These are phyloP conservation scores for Eclectus roratus DNA, from an alignment of 2,113 vertebrate species.

Conservation along the genomic window DNA sequence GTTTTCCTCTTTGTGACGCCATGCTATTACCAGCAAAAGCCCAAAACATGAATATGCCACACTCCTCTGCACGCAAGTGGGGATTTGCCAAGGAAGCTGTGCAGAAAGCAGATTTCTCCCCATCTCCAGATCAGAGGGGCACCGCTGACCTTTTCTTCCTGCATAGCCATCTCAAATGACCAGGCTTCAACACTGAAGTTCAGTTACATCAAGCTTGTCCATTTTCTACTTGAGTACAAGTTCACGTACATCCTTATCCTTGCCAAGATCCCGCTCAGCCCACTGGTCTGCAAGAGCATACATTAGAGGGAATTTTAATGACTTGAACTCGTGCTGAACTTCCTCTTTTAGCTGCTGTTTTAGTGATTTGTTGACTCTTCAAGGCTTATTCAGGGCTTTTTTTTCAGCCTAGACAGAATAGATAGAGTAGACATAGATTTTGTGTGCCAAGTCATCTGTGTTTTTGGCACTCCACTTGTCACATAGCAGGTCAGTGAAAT, in stretches of 20 bases:
- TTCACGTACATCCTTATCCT: slow-evolving; percentile 7
- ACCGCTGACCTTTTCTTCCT: slow-evolving; percentile 17
- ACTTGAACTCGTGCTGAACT: slow-evolving; percentile 57
- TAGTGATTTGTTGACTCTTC: slow-evolving; percentile 67
- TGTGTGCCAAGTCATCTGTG: slow-evolving; percentile 41
- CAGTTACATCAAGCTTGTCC: slow-evolving; percentile 35
- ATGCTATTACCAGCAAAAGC: not conserved
- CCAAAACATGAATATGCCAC: not conserved
- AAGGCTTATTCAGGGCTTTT: slow-evolving; percentile 42
- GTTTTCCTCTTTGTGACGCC: not conserved
- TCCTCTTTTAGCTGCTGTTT: slow-evolving; percentile 53
- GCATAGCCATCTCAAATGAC: not conserved
- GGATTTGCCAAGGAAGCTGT: not conserved
- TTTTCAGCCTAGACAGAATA: slow-evolving; percentile 36
- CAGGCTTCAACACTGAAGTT: slow-evolving; percentile 22
- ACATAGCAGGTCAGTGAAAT: slow-evolving; percentile 36
- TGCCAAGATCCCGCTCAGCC: not conserved
- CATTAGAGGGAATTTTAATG: slow-evolving; percentile 61
- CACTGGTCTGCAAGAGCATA: not conserved
- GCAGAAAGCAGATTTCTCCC: not conserved
- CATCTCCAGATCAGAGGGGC: not conserved
- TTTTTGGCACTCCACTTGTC: slow-evolving; percentile 50
- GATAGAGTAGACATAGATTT: slow-evolving; percentile 46
- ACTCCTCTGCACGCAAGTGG: not conserved
- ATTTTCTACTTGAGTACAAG: not conserved